Evolutionary conservation across 2,797 vertebrate genomes (phyloP), one percentile per base, ranked within the genome.

Genomic region (Bradypus variegatus): DNA sequence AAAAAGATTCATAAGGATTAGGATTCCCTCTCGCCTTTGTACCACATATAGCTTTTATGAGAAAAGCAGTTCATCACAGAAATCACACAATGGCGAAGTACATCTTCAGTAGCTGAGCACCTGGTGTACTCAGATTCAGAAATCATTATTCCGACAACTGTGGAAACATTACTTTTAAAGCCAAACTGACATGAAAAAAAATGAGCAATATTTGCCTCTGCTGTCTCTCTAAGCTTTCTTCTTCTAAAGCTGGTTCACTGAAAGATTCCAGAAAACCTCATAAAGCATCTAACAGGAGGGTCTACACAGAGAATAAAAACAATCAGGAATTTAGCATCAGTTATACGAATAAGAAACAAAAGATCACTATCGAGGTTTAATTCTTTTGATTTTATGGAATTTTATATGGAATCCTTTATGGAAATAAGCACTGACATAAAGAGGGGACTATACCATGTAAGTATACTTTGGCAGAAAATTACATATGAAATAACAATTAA

Each of bases 111-210:
- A 13, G 67, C 76, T 73, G 72, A 91, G 45, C 70, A 94, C 91
- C 75, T 89, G 58, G 90, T 53, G 11, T 15, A 79, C 89, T 93
- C 55, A 83, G 78, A 91, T 75, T 92, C 72, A 91, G 87, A 91
- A 93, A 93, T 36, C 73, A 90, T 50, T 70, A 45, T 78, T 94
- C n/a, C 84, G 5, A 65, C 58, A 84, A 81, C 64, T 29, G 19
- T 33, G 50, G 23, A 90, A 91, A 85, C 31, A 50, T 41, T 50
- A 83, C 65, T 50, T 93, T 82, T 33, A 76, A 75, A 95, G 82
- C 41, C 73, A 95, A 93, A 83, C 65, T 91, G 69, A 90, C 89
- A 36, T 67, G 79, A 93, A 90, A 50, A 50, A 90, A 86, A 94
- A 25, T 23, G 58, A 89, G 64, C 5, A 12, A 8, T 83, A 89